Evolutionary conservation across 2,113 vertebrate species (phyloP).

Genomic region (Neogobius melanostomus): DNA sequence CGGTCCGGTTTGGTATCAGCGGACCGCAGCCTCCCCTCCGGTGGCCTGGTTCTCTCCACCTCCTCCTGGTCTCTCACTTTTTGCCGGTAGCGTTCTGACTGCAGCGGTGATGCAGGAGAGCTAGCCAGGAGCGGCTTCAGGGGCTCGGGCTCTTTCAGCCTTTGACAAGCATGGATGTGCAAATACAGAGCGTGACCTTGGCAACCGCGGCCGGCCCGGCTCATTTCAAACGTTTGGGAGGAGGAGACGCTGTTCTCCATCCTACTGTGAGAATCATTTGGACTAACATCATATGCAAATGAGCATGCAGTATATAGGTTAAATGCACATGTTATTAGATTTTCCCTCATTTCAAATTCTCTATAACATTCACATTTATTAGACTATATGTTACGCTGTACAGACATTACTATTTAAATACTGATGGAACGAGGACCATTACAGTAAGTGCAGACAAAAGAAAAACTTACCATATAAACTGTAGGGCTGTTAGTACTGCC

Average conservation of each 20-base stretch:
- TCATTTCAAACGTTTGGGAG: constrained; percentile 47
- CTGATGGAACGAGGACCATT: no score
- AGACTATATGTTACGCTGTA: no score
- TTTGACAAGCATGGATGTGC: constrained; percentile 72
- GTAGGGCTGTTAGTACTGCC: no score
- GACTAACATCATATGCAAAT: not conserved
- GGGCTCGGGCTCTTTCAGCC: constrained; percentile 69
- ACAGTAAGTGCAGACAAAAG: no score
- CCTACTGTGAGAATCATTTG: constrained; percentile 8
- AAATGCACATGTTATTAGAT: not conserved
- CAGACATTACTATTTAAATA: no score
- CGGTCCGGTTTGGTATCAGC: constrained; percentile 67
- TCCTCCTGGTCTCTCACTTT: constrained; percentile 36
- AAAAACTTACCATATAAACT: no score
- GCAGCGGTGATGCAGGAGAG: constrained; percentile 60
- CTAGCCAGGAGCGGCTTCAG: constrained; percentile 70
- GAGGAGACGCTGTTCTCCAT: constrained; percentile 38
- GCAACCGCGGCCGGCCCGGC: constrained; percentile 56
- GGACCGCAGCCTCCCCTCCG: constrained; percentile 61
- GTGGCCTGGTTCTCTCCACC: constrained; percentile 45
- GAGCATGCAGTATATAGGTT: not conserved
- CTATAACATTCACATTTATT: no score
- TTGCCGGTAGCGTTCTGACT: constrained; percentile 60
- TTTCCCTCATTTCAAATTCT: not conserved
- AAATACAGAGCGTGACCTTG: constrained; percentile 69